phyloP scores from a whole-genome alignment of 2,888 invertebrate genomes.

The Drosophila atripex region DNA sequence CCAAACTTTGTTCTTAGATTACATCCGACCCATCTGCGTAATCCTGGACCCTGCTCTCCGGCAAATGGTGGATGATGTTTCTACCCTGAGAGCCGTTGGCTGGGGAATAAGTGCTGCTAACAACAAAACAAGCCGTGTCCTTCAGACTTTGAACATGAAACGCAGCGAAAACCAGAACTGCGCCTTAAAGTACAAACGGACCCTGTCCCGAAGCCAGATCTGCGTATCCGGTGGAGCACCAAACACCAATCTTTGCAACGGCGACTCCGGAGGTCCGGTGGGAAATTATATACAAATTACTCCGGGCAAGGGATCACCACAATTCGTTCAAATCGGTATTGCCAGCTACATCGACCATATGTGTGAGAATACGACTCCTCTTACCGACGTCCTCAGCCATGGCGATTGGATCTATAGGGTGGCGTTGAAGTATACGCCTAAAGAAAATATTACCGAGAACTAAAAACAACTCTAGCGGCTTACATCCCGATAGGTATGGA shows the following conservation, averaged over 20 bases:
- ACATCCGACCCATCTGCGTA: not conserved
- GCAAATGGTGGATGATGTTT: not conserved
- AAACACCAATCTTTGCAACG: not conserved
- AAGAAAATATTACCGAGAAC: too few relatives aligned
- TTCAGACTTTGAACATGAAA: not conserved
- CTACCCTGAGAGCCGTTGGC: not conserved
- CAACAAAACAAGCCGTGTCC: not conserved
- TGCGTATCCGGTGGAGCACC: not conserved
- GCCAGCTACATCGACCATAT: not conserved
- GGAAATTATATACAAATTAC: not conserved
- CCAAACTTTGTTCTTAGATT: not conserved
- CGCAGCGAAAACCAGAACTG: not conserved
- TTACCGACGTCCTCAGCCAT: not conserved
- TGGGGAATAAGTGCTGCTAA: not conserved
- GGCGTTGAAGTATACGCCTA: too few relatives aligned
- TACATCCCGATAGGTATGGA: too few relatives aligned
- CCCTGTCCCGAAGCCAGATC: not conserved
- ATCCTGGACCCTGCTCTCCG: not conserved
- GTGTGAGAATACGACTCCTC: not conserved
- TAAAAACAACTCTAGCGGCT: too few relatives aligned
- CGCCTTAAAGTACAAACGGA: not conserved
- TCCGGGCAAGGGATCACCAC: not conserved
- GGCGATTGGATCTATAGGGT: not conserved
- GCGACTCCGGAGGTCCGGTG: not conserved
- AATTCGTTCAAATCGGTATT: constrained; percentile 1